Evolutionary conservation across 2,888 invertebrate genomes (phyloP), one percentile per base, ranked within the genome.

Genomic region (Dryobota labecula): DNA sequence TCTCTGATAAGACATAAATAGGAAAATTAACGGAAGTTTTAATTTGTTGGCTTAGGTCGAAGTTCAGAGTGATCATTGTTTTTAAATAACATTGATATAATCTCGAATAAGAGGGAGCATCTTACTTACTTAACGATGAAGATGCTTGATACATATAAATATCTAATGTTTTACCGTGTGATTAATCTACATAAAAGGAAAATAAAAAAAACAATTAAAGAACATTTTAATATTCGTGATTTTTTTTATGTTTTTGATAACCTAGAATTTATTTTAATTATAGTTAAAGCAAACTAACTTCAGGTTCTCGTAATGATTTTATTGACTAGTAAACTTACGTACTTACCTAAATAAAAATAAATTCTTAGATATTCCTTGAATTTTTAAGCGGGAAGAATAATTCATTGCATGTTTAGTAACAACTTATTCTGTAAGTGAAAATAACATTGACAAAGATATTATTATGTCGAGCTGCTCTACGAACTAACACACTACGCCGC

Each of bases 1-100:
- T 51, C 30, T 33, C 18, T 15, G 27, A 1, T 61, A 47, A 20
- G 45, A 20, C n/a, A 13, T 53, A 57, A 57, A 47, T 53, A 30
- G 30, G 58, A 63, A 58, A 60, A 76, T 63, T 51, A 2, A 30
- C 71, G 63, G 53, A 62, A 36, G 58, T 70, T 54, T 61, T 38
- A 70, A 76, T 61, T 69, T 30, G 13, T 43, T 36, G 45, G 30
- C 9, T 27, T 56, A 38, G 24, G 30, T n/a, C 38, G 27, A 33
- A 65, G 75, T 74, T 74, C 27, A 41, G 36, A 60, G 20, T 30
- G 20, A 24, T 15, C 27, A 18, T 51, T 30, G 43, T 27, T 47
- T 18, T 66, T 33, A 51, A 45, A 51, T 20, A n/a, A 20, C 11
- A 20, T 20, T 27, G 15, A 13, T 67, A 7, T 20, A 47, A 49